Evolutionary conservation across 2,888 invertebrate species (phyloP).

Genomic region (Microctonus brassicae): DNA sequence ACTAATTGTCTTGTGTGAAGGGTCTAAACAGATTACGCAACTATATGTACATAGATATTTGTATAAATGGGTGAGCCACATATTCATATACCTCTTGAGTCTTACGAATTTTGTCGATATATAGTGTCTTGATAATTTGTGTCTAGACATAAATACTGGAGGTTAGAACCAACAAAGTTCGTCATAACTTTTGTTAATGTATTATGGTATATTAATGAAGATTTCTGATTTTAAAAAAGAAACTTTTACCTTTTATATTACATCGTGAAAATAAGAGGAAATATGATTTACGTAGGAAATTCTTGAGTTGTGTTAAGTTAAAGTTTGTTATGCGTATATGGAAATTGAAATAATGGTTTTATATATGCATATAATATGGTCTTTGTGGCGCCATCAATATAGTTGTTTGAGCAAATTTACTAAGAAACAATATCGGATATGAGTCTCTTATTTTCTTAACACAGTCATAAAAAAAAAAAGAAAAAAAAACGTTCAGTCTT

Average conservation of each 20-base stretch:
- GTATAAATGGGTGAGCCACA: neutral
- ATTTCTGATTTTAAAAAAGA: neutral
- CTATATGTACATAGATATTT: too few relatives aligned
- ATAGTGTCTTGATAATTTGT: neutral
- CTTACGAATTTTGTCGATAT: neutral
- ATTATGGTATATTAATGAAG: neutral
- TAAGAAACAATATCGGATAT: neutral
- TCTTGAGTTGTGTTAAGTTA: neutral
- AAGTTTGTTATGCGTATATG: neutral
- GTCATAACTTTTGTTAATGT: neutral
- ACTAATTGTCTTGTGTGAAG: neutral
- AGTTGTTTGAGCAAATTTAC: neutral
- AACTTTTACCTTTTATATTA: neutral
- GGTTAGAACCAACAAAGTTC: neutral
- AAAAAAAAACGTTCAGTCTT: neutral
- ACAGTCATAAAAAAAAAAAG: neutral
- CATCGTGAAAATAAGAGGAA: neutral
- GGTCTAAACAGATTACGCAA: neutral
- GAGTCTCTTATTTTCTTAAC: neutral
- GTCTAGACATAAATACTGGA: neutral
- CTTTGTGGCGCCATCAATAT: neutral
- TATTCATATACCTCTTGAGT: neutral
- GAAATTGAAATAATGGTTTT: neutral
- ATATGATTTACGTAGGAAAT: neutral
- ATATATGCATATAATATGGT: neutral